A percentile compares a stretch with the other conserved stretches of the same genome.
Evolutionary conservation across 2,797 vertebrate species (phyloP).

Genomic region (Caiman crocodilus): DNA sequence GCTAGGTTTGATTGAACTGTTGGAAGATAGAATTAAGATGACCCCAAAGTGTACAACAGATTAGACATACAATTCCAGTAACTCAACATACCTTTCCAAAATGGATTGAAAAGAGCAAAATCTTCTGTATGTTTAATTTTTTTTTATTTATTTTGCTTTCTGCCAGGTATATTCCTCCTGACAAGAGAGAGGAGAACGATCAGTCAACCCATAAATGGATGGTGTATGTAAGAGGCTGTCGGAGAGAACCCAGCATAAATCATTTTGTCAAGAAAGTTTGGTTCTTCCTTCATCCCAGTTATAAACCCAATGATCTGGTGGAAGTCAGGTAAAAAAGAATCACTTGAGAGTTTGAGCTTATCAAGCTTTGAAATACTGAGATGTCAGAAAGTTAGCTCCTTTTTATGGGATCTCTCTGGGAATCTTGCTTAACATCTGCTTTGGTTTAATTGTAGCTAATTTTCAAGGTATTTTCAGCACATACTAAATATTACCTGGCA

Average conservation of each 20-base stretch:
- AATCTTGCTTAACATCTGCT: background rate
- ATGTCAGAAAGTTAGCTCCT: constrained; percentile 11
- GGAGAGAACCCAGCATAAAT: constrained; percentile 95
- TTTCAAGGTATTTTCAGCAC: background rate
- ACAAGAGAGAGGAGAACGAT: constrained; percentile 98
- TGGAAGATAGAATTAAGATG: background rate
- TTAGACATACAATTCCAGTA: background rate
- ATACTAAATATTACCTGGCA: background rate
- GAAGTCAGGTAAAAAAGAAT: constrained; percentile 92
- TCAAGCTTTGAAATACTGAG: background rate
- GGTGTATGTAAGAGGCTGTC: constrained; percentile 96
- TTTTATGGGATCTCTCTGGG: background rate
- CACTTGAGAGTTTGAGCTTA: constrained; percentile 15
- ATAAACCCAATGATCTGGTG: constrained; percentile 98
- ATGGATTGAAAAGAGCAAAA: background rate
- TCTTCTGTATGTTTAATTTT: background rate
- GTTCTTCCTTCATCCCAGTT: constrained; percentile 99
- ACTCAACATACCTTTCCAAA: background rate
- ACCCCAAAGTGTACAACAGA: background rate
- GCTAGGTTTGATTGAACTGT: background rate
- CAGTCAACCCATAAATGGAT: constrained; percentile 99
- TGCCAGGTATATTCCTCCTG: constrained; percentile 95
- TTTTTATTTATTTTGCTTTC: background rate
- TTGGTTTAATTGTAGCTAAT: background rate
- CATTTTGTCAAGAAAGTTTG: constrained; percentile 99